Base-by-base conservation (phyloP, 2,888 invertebrate species). In the Dione vanillae region DNA sequence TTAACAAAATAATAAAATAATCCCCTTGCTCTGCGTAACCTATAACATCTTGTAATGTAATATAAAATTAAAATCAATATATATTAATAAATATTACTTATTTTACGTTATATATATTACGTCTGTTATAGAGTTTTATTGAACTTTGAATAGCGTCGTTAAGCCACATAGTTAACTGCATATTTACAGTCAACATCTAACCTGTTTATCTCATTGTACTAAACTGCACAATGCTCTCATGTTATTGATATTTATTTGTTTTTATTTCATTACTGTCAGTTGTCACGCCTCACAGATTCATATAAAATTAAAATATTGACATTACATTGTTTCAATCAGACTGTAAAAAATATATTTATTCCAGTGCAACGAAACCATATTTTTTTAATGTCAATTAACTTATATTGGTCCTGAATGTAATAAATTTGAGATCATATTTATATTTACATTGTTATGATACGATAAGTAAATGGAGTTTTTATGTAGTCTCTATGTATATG, bases 201-300 rank as follows among this genome's bases (percentile, higher is more conserved):
- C 66, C 65, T 79, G 76, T 79, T 77, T 78, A 76, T 76, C 65
- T 64, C 56, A 59, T 73, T 67, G 43, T 67, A 67, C 35, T 74
- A 69, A 74, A 75, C 70, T 71, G 72, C 74, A 78, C 78, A 79
- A 79, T 79, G 75, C 74, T 69, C 75, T 75, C 66, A 61, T 49
- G 62, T 69, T 62, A 66, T 61, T 69, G 70, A 16, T 56, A 70
- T 74, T 71, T 69, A 65, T 66, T 54, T 54, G 54, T 70, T 65
- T 62, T 67, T 43, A 65, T 62, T 56, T 20, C 45, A 7, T 52
- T 52, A 45, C 61, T 37, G 27, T 27, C 27, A 27, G 27, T 27
- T 54, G 51, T 68, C 43, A 62, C 37, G 58, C 51, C 59, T 52
- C 2, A 43, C 6, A 1, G 35, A 14, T n/a, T 61, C n/a, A 16